Evolutionary conservation across 2,797 vertebrate species (phyloP).

Genomic region (Diglossa cyanea): DNA sequence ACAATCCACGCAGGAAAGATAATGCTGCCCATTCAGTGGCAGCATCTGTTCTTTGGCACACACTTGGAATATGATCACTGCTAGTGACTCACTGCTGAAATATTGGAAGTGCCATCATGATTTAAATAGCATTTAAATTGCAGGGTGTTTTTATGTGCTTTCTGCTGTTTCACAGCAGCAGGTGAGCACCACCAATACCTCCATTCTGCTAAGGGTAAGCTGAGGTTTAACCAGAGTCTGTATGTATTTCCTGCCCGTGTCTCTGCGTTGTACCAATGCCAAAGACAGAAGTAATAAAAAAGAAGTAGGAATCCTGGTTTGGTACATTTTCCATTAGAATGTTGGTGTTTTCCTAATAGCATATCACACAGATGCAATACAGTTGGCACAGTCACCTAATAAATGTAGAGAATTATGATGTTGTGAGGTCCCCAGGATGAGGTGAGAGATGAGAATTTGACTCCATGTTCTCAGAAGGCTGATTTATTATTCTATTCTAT

Average conservation of each 20-base stretch:
- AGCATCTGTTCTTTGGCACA: slow-evolving; percentile 57
- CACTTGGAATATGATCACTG: not conserved
- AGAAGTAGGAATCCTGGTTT: not conserved
- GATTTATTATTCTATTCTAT: too few relatives aligned
- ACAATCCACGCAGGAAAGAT: slow-evolving; percentile 50
- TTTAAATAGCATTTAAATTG: not conserved
- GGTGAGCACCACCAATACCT: not conserved
- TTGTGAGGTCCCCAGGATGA: too few relatives aligned
- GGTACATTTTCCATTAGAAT: not conserved
- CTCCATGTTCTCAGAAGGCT: too few relatives aligned
- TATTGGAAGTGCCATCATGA: not conserved
- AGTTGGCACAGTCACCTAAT: not conserved
- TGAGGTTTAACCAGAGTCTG: not conserved
- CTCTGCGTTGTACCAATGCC: not conserved
- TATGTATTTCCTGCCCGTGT: not conserved
- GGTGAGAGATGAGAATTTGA: too few relatives aligned
- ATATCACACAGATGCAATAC: fast-evolving
- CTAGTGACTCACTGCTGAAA: slow-evolving; percentile 14
- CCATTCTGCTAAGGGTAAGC: not conserved
- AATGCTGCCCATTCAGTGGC: slow-evolving; percentile 48
- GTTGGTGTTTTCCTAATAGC: not conserved
- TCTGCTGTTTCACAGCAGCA: not conserved
- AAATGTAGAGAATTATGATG: not conserved
- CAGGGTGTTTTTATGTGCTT: not conserved
- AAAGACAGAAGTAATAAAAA: not conserved